These are phyloP conservation scores for Tichodroma muraria DNA, from an alignment of 2,113 vertebrate species.

Conservation along the genomic window DNA sequence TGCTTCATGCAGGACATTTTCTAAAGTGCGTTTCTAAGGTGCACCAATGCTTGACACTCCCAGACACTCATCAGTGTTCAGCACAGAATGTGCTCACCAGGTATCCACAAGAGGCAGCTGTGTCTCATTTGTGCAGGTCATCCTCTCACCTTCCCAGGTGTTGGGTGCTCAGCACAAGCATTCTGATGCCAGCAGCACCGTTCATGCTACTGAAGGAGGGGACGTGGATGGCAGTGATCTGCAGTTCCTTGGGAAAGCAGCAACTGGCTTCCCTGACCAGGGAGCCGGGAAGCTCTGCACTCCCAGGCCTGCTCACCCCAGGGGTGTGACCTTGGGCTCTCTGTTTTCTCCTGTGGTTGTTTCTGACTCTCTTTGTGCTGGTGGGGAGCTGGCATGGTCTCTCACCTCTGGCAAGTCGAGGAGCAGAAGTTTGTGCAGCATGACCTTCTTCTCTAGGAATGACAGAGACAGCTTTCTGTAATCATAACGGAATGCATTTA, in stretches of 20 bases:
- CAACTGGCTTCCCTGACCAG: background rate
- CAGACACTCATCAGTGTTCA: background rate
- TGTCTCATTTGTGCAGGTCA: background rate
- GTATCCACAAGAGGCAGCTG: background rate
- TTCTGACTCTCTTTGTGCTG: background rate
- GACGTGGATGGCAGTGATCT: background rate
- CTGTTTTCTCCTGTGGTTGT: accelerated
- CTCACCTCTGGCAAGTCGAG: background rate
- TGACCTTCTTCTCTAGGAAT: background rate
- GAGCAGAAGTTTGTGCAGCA: background rate
- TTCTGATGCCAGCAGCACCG: background rate
- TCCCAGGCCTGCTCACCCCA: accelerated
- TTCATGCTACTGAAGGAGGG: background rate
- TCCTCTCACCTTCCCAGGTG: background rate
- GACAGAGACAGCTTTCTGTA: background rate
- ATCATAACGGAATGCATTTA: background rate
- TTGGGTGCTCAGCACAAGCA: background rate
- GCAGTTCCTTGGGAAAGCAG: background rate
- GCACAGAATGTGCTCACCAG: background rate
- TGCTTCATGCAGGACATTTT: background rate
- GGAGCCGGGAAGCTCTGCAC: background rate
- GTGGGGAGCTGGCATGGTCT: too few relatives aligned
- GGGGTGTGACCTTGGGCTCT: accelerated
- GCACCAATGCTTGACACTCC: accelerated
- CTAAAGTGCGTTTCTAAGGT: accelerated